Conservation (phyloP, 2,888 invertebrate genomes). For the Pterostichus madidus region DNA sequence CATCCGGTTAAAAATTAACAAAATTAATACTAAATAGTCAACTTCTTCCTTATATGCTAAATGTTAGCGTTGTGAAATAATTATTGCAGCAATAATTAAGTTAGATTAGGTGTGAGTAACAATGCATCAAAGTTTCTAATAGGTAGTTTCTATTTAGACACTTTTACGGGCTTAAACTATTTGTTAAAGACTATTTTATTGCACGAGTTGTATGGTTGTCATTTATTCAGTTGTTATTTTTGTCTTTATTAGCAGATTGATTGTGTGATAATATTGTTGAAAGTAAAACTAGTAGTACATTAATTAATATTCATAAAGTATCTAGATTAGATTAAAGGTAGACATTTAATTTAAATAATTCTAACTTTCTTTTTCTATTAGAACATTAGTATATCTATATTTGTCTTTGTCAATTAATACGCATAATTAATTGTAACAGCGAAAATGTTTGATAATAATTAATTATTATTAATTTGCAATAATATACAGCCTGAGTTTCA, state of each 20-base stretch:
- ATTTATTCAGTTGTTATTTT: background rate
- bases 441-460: background rate
- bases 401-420: background rate
- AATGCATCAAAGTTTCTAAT: constrained; percentile 25
- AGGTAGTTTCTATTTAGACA: constrained; percentile 22
- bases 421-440: no score
- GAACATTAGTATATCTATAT: background rate
- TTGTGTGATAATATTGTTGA: constrained; percentile 13
- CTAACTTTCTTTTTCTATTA: constrained; percentile 26
- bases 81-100: constrained; percentile 41
- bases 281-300: constrained; percentile 7
- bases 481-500: no score
- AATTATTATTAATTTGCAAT: no score
- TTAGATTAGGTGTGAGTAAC: constrained; percentile 7
- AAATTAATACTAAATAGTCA: constrained; percentile 6
- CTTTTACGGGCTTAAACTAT: constrained; percentile 2
- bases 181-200: background rate
- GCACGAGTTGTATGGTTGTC: background rate
- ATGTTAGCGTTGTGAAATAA: constrained; percentile 9
- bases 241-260: constrained; percentile 5
- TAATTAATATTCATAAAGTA: constrained; percentile 6
- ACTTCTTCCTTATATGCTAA: constrained; percentile 35
- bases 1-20: background rate
- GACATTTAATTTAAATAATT: constrained; percentile 18
- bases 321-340: background rate